Evolutionary conservation across 2,797 vertebrate genomes (phyloP), one percentile per base, ranked within the genome.

Genomic region (Notolepis coatsorum): DNA sequence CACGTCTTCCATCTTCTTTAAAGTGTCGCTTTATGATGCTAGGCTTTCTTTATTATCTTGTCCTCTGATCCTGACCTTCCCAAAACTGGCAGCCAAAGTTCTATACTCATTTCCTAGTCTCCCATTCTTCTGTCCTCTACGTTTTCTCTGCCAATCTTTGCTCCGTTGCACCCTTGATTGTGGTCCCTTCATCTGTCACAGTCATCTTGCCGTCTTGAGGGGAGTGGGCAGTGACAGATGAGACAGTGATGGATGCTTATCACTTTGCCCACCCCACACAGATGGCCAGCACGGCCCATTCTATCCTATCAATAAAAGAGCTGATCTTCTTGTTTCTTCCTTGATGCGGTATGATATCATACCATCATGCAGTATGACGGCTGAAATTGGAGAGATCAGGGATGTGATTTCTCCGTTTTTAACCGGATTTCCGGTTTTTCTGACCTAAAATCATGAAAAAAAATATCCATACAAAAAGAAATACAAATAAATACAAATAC

Each of bases 201-300:
- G 35, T 20, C 58, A 69, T 43, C 64, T 64, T 7, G 23, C 72
- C 63, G 69, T 81, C 78, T n/a, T 51, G 55, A 69, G 61, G 79
- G 70, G 65, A 87, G 27, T 52, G 69, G 75, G 60, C 80, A 76
- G 61, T 86, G 89, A 90, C 84, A 81, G 88, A 90, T 90, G 82
- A 70, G 75, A 61, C 80, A 76, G 61, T 86, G 89, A 90, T 85
- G 82, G 88, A 90, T 90, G 82, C 71, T 85, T 81, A 92, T 87
- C 83, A 80, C 82, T 85, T 63, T 67, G 66, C 62, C 64, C 62
- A 35, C 60, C 61, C 71, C 49, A 30, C 51, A 65, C 25, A 43
- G 68, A 53, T 65, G 42, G 51, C 59, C 43, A n/a, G 37, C 66
- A 43, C 65, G 18, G 61, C 57, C 48, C 28, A 39, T 48, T 46